phyloP scores from a whole-genome alignment of 2,113 vertebrate genomes.

The Archilochus colubris region DNA sequence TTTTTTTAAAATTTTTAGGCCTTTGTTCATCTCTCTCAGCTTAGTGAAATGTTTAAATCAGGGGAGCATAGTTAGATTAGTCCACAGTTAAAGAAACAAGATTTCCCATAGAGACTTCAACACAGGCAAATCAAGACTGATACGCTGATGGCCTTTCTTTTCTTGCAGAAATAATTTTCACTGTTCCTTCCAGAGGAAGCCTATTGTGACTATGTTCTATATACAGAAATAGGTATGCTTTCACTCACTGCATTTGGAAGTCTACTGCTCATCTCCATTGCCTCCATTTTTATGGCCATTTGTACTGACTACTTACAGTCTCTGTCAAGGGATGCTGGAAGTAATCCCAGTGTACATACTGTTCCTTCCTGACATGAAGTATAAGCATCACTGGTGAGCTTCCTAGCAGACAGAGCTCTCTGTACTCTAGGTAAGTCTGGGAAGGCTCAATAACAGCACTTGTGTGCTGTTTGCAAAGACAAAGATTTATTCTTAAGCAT shows the following conservation, averaged over 20 bases:
- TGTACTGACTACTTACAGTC: not conserved
- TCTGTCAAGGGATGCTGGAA: not conserved
- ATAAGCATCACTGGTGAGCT: not conserved
- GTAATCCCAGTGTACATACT: not conserved
- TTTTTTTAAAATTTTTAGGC: not conserved
- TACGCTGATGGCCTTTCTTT: not conserved
- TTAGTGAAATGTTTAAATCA: not conserved
- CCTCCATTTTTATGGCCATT: not conserved
- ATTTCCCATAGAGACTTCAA: not conserved
- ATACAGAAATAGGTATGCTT: not conserved
- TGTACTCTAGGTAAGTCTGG: not conserved
- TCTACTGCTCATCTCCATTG: not conserved
- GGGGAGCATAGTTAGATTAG: not conserved
- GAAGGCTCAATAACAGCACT: not conserved
- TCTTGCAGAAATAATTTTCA: not conserved
- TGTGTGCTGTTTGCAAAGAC: not conserved
- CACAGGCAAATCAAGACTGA: not conserved
- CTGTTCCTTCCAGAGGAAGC: not conserved
- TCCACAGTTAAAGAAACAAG: not conserved
- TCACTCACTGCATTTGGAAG: not conserved
- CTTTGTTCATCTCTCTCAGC: not conserved
- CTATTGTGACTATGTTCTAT: not conserved
- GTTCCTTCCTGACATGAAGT: not conserved
- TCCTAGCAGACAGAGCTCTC: not conserved
- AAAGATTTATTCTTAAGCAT: not conserved